phyloP scores from a whole-genome alignment of 2,888 invertebrate species.

The Drosophila emarginata region DNA sequence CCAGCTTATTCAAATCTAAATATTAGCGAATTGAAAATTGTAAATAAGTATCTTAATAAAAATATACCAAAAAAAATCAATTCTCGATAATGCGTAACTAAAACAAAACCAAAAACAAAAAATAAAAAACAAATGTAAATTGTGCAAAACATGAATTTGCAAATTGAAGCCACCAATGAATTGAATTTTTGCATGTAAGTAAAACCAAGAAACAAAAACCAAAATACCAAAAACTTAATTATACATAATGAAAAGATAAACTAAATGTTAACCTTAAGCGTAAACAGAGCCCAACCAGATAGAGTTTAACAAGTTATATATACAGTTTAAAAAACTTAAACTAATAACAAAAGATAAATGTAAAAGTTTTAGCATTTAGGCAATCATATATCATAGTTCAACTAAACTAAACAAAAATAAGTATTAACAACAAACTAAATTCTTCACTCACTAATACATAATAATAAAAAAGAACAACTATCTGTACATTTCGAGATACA shows the following conservation, averaged over 20 bases:
- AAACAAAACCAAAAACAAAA: slow-evolving; percentile 13
- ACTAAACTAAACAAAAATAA: slow-evolving; percentile 47
- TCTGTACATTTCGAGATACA: slow-evolving; percentile 64
- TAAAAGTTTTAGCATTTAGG: slow-evolving; percentile 72
- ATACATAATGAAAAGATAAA: neutral
- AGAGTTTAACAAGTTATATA: slow-evolving; percentile 7
- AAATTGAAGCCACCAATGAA: slow-evolving; percentile 78
- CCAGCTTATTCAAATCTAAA: slow-evolving; percentile 32
- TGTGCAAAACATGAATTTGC: slow-evolving; percentile 67
- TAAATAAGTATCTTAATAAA: slow-evolving; percentile 44
- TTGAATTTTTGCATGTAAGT: slow-evolving; percentile 78
- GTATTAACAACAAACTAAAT: slow-evolving; percentile 9
- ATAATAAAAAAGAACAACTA: slow-evolving; percentile 23
- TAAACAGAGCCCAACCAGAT: slow-evolving; percentile 35
- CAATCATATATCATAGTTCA: slow-evolving; percentile 75
- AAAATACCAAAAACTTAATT: slow-evolving; percentile 10
- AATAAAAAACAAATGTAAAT: slow-evolving; percentile 56
- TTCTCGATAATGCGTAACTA: neutral
- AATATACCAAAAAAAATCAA: slow-evolving; percentile 4
- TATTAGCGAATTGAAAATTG: slow-evolving; percentile 41
- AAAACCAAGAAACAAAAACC: slow-evolving; percentile 43
- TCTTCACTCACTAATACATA: slow-evolving; percentile 33
- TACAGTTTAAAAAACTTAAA: slow-evolving; percentile 35
- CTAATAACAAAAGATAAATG: slow-evolving; percentile 48
- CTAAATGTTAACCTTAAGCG: slow-evolving; percentile 36